phyloP scores from a whole-genome alignment of 2,888 invertebrate species.

The Iselma pallidipennis region DNA sequence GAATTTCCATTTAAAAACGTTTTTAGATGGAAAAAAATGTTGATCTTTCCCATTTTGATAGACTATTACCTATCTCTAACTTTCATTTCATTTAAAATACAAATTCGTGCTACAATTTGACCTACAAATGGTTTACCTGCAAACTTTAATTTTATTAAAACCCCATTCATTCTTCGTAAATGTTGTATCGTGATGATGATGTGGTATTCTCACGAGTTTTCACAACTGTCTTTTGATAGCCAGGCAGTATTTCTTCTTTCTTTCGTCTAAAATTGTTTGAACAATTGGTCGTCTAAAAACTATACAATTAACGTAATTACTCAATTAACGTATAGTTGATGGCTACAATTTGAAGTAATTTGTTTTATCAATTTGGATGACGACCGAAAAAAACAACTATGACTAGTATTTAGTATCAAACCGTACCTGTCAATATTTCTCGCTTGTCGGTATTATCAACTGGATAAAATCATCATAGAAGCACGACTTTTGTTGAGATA shows the following conservation, averaged over 20 bases:
- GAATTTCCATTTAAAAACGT: too few relatives aligned
- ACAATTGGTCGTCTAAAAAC: not conserved
- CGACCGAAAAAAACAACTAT: too few relatives aligned
- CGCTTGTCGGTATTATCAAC: not conserved
- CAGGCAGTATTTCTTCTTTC: not conserved
- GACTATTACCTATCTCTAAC: not conserved
- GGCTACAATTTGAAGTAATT: too few relatives aligned
- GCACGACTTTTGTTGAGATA: not conserved
- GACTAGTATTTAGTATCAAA: too few relatives aligned
- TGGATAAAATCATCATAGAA: not conserved
- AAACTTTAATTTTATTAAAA: not conserved
- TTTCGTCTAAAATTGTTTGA: not conserved
- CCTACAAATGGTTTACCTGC: not conserved
- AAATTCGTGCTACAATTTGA: not conserved
- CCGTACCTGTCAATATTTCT: too few relatives aligned
- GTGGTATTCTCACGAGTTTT: conserved; percentile 2
- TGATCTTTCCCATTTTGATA: not conserved
- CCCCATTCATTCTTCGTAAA: not conserved
- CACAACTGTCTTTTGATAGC: not conserved
- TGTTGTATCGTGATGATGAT: not conserved
- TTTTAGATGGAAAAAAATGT: not conserved
- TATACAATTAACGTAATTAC: not conserved
- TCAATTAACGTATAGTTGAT: too few relatives aligned
- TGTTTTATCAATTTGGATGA: too few relatives aligned
- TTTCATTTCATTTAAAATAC: not conserved